Base-by-base conservation (phyloP, 2,113 vertebrate genomes). In the Zapus hudsonius region DNA sequence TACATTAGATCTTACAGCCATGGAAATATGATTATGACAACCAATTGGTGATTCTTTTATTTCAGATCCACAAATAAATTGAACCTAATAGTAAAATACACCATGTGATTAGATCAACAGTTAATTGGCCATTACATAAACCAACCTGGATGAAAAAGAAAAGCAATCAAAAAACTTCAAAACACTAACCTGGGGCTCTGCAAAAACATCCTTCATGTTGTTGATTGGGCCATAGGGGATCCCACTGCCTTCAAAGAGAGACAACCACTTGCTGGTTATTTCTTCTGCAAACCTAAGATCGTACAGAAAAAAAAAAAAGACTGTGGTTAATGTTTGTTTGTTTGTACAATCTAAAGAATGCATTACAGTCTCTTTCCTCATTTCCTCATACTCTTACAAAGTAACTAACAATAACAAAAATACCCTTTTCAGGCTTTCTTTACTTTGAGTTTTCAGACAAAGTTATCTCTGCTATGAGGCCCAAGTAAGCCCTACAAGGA, bases 141-240 rank as follows among this genome's bases (percentile, higher is more conserved):
- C 63, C n/a, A 92, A 90, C 75, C 23, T 90, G 9, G 22, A 84
- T 33, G 44, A 31, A 72, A 97, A 84, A 63, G 67, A 95, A 29
- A 95, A 78, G 3, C 9, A 91, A 73, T 25, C 84, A 76, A 90
- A 96, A 92, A 92, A 52, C 64, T 90, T 17, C 64, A 81, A 94
- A 80, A 79, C 36, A 97, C 99, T 98, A 95, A 99, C 99, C 99
- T 99, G 99, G 19, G 99, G 98, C 90, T 99, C 98, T 5, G 98
- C 98, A 96, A 99, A 99, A 11, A 99, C 99, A 95, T 98, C 97
- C 97, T 99, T 98, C 94, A 99, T 99, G 91, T 94, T 99, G 98
- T 99, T 99, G 98, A 99, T 99, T 78, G 99, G 99, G 61, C 99
- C 99, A 3, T 99, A 99, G 6, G 99, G 99, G 96, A 99, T 98